Base-by-base conservation (phyloP, 2,797 vertebrate species). In the Spheniscus humboldti region DNA sequence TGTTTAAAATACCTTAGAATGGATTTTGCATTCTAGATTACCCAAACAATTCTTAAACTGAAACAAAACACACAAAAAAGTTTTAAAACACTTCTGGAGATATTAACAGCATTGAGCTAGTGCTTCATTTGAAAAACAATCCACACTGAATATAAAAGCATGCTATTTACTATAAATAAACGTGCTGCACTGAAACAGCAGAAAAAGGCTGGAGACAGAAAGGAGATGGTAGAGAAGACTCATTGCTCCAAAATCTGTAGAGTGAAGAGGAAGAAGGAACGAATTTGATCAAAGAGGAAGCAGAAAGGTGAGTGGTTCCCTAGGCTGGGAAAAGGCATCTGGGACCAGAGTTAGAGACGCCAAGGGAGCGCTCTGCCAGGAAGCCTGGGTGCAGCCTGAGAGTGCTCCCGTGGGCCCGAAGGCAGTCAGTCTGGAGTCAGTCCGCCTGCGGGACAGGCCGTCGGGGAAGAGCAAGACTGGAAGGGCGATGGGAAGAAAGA, bases 341-440 rank as follows among this genome's bases (percentile, higher is more conserved):
- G 57, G 81, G 81, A 47, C 3, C 48, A 45, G 23, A 53, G 67
- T 0, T 3, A 18, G 45, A 13, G 2, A 6, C 0, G 8, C 0
- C 11, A 8, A 4, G 25, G 78, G 18, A 28, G 2, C 3, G 60
- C 68, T 16, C 78, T 9, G 64, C 19, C 76, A 23, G 50, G 82
- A 30, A 57, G 76, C 75, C 53, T 0, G 1, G 16, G 13, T 2
- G 23, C 73, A 35, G 84, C 45, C 79, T 3, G 13, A 6, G 13
- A 22, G 57, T 0, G 23, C 28, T 57, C 35, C 62, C 0, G 0
- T 3, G 27, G 31, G 31, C 39, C 62, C 2, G 0, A 2, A 11
- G 39, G 2, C 55, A 41, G 41, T 15, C 55, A 41, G 41, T 41
- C 41, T 41, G 41, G 6, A 41, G 41, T 41, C 41, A 41, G 39